Evolutionary conservation across 2,797 vertebrate genomes (phyloP), one percentile per base, ranked within the genome.

Genomic region (Parauchenoglanis ngamensis): DNA sequence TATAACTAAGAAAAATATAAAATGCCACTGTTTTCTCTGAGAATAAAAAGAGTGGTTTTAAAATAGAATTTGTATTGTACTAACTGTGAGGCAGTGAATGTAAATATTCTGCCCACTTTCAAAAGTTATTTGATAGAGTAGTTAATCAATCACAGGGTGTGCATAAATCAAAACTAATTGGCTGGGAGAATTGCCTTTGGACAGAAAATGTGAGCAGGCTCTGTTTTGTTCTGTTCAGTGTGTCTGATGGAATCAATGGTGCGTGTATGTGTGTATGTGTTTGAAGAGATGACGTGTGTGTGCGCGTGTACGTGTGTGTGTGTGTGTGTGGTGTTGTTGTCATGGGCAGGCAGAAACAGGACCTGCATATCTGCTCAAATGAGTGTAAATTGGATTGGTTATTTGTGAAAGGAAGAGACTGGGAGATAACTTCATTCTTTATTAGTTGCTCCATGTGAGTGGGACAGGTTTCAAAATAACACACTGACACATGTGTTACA

Each of bases 301-400:
- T 67, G 83, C 80, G 31, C 59, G 15, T n/a, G 23, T 44, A 23
- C n/a, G 19, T 35, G 83, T 61, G 75, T 79, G 28, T 59, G 28
- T 21, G 15, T 23, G 31, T 65, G 25, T 77, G 75, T 79, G 75
- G n/a, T 11, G 28, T 3, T 12, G 52, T 65, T 85, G 56, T 54
- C 54, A 46, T 44, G 83, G 87, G 87, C 87, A 85, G 67, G 87
- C 83, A 88, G 77, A 54, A 85, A 85, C 87, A 85, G 4, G 75
- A 65, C 67, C 57, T 63, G 56, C 13, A 7, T 61, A 61, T n/a
- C 46, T 61, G 21, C 67, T 59, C n/a, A 85, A 72, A 87, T 56
- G 83, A 88, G 83, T 88, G 87, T 67, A 85, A 88, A 88, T 88
- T 85, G 87, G 68, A 49, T 81, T 85, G 77, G 40, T 81, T 75